These are phyloP conservation scores for Tethea ocularis DNA, from an alignment of 2,888 invertebrate species.

Conservation along the genomic window DNA sequence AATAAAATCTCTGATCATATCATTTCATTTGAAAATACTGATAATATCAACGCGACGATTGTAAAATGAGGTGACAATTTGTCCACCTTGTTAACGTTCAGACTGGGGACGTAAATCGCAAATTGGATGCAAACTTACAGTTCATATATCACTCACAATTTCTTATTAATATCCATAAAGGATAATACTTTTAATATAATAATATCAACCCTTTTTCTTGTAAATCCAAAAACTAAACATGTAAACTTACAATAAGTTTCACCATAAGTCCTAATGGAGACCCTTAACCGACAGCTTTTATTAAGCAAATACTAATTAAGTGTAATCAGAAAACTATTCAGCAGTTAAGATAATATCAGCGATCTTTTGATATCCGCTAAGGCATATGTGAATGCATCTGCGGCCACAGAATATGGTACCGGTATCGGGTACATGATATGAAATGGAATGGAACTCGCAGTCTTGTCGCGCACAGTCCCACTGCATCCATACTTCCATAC, in stretches of 20 bases:
- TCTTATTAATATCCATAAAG: too few relatives aligned
- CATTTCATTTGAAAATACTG: conserved; percentile 8
- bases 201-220: not conserved
- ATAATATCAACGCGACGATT: conserved; percentile 17
- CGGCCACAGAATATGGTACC: not conserved
- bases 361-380: not conserved
- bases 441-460: conserved; percentile 15
- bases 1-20: conserved; percentile 11
- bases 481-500: conserved; percentile 48
- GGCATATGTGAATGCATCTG: conserved; percentile 3
- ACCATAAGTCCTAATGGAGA: not conserved
- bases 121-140: not conserved
- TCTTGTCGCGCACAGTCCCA: conserved; percentile 29
- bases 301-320: not conserved
- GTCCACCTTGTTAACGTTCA: not conserved
- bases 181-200: too few relatives aligned
- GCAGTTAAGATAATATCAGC: not conserved
- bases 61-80: conserved; percentile 23
- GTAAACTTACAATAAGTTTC: not conserved
- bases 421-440: conserved; percentile 15
- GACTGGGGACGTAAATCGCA: not conserved
- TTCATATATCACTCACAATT: too few relatives aligned
- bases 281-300: not conserved
- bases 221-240: not conserved
- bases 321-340: not conserved